These are phyloP conservation scores for Peribatodes rhomboidaria DNA, from an alignment of 2,888 invertebrate species.

Conservation along the genomic window DNA sequence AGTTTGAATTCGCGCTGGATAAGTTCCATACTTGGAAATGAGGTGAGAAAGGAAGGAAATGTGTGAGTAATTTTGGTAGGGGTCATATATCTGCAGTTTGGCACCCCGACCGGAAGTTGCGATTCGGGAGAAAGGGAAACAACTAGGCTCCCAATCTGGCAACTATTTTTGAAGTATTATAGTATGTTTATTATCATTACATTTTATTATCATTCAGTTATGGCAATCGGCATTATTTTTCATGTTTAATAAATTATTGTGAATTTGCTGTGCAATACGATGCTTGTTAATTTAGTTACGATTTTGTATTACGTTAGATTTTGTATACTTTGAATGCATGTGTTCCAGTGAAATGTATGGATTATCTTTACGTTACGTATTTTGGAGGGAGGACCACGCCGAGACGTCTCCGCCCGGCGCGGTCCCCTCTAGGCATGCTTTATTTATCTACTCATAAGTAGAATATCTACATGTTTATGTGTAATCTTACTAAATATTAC, in stretches of 20 bases:
- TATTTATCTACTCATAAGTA: conserved; percentile 62
- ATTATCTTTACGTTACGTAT: conserved; percentile 32
- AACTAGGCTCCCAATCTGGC: conserved; percentile 41
- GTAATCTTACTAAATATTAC: conserved; percentile 72
- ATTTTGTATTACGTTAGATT: conserved; percentile 63
- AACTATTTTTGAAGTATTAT: conserved; percentile 39
- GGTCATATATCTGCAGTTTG: conserved; percentile 14
- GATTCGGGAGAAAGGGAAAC: conserved; percentile 26
- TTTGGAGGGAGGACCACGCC: conserved; percentile 23
- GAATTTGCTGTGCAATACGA: conserved; percentile 84
- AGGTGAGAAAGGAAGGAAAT: conserved; percentile 25
- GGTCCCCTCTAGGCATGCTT: conserved; percentile 29
- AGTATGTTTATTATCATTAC: conserved; percentile 44
- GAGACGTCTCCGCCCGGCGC: conserved; percentile 24
- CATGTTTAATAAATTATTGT: conserved; percentile 78
- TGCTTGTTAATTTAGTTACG: conserved; percentile 83
- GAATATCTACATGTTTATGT: conserved; percentile 61
- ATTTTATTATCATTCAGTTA: conserved; percentile 40
- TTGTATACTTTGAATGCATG: conserved; percentile 63
- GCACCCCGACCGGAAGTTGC: conserved; percentile 28
- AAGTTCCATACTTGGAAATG: conserved; percentile 23
- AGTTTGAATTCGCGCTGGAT: conserved; percentile 15
- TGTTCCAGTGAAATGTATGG: conserved; percentile 57
- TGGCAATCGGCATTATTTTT: conserved; percentile 68
- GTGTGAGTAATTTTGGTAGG: conserved; percentile 34